phyloP scores from a whole-genome alignment of 2,113 vertebrate genomes.

The Scolopax mira region DNA sequence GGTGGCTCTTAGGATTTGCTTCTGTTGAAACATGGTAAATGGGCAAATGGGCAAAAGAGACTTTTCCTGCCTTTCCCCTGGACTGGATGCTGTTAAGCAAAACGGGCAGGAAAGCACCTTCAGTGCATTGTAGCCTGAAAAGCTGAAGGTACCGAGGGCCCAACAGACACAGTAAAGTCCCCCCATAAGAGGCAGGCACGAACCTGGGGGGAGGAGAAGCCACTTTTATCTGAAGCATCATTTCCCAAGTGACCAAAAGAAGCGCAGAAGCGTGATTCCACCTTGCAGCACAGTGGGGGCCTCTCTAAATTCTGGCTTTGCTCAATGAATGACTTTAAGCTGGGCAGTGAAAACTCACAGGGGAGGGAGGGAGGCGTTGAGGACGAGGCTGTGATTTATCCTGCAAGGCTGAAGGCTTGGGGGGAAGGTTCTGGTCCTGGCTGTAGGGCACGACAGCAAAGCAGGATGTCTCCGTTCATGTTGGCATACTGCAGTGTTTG shows the following conservation, averaged over 20 bases:
- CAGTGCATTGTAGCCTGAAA: rapidly evolving
- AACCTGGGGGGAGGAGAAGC: not conserved
- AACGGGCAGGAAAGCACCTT: not conserved
- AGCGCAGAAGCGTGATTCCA: not conserved
- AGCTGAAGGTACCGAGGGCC: not conserved
- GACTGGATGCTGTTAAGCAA: not conserved
- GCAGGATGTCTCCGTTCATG: not conserved
- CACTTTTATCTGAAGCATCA: not conserved
- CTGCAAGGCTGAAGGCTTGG: not conserved
- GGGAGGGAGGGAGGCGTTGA: not conserved
- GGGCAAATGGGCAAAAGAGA: not conserved
- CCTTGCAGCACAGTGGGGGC: not conserved
- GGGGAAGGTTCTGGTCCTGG: not conserved
- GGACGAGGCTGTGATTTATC: not conserved
- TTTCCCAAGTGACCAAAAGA: not conserved
- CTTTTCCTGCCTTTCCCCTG: not conserved
- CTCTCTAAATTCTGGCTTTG: not conserved
- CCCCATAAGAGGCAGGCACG: rapidly evolving
- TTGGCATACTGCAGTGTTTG: not conserved
- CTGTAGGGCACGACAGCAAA: not conserved
- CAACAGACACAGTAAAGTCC: rapidly evolving
- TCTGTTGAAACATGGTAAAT: not conserved
- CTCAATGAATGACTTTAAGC: not conserved
- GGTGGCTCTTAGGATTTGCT: not conserved
- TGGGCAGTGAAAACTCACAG: not conserved